A percentile compares a stretch with the other conserved stretches of the same genome.
phyloP scores from a whole-genome alignment of 2,113 vertebrate genomes.

The Cisticola juncidis region DNA sequence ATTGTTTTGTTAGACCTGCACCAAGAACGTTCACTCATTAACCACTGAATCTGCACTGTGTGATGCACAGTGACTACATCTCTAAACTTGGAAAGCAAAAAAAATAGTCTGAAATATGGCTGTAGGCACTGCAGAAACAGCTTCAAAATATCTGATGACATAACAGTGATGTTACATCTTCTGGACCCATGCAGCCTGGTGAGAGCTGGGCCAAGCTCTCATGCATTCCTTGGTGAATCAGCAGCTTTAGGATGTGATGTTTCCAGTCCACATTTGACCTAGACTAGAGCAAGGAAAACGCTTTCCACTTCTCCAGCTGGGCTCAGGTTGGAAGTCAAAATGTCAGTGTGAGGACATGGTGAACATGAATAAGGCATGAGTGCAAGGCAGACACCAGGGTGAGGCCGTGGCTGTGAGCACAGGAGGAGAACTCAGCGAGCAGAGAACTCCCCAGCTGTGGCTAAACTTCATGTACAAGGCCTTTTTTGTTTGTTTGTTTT shows the following conservation, averaged over 20 bases:
- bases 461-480: background rate
- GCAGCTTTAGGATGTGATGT: background rate
- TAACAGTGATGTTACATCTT: background rate
- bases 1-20: background rate
- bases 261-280: background rate
- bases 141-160: background rate
- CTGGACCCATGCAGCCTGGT: background rate
- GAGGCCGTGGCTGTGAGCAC: background rate
- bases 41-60: background rate
- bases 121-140: background rate
- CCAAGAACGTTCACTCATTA: background rate
- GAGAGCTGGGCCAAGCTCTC: background rate
- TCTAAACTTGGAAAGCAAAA: background rate
- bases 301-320: background rate
- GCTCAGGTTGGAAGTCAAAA: background rate
- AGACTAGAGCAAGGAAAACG: background rate
- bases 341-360: background rate
- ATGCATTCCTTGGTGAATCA: background rate
- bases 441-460: background rate
- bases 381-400: background rate
- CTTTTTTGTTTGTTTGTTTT: background rate
- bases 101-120: background rate
- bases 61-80: background rate
- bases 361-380: background rate
- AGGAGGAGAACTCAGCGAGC: fast-evolving